Percentiles rank a stretch among this genome's conserved stretches.
Evolutionary conservation across 2,797 vertebrate species (phyloP).

Genomic region (Paratrypauchen microcephalus): DNA sequence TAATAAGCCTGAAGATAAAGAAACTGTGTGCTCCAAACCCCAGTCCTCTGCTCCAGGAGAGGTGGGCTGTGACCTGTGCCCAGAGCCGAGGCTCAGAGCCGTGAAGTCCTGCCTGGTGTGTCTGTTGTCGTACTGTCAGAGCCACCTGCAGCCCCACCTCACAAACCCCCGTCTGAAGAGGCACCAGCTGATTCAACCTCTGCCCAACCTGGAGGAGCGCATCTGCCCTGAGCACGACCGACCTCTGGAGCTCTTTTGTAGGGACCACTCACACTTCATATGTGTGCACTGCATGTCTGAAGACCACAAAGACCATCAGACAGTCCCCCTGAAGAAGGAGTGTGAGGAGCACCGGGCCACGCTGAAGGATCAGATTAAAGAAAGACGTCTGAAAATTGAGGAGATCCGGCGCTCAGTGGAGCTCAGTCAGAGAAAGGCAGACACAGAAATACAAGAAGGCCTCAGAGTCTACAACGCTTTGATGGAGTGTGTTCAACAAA

Average conservation of each 20-base stretch:
- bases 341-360: background rate
- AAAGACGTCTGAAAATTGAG: conserved; percentile 16
- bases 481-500: conserved; percentile 4
- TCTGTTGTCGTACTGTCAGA: conserved; percentile 25
- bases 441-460: conserved; percentile 7
- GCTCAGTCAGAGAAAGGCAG: conserved; percentile 8
- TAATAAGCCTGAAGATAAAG: conserved; percentile 9
- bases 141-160: conserved; percentile 33
- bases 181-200: conserved; percentile 26
- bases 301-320: conserved; percentile 22
- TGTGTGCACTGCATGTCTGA: conserved; percentile 6
- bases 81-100: conserved; percentile 26
- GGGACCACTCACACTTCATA: conserved; percentile 14
- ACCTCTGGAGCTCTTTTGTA: conserved; percentile 36
- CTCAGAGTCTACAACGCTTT: conserved; percentile 15
- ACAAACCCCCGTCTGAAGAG: background rate
- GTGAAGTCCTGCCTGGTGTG: conserved; percentile 31
- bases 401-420: conserved; percentile 18
- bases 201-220: conserved; percentile 16
- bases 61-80: conserved; percentile 22
- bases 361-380: conserved; percentile 22
- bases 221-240: conserved; percentile 18
- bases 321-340: conserved; percentile 12
- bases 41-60: conserved; percentile 9
- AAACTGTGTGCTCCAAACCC: conserved; percentile 8